Percentiles rank a stretch among this genome's conserved stretches.
phyloP scores from a whole-genome alignment of 2,797 vertebrate genomes.

The Serranus cabrilla region DNA sequence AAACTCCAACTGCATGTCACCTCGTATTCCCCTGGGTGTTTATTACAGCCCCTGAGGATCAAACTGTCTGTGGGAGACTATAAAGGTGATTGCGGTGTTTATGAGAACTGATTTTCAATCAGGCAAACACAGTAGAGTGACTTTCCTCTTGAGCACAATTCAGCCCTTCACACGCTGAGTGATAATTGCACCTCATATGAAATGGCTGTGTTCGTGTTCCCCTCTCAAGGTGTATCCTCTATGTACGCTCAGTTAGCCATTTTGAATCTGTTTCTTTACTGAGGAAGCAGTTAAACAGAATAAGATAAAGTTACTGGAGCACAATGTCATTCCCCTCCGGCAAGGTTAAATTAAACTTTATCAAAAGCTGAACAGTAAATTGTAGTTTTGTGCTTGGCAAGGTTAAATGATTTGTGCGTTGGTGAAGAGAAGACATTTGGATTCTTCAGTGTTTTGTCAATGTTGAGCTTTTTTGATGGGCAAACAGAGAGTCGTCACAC shows the following conservation, averaged over 20 bases:
- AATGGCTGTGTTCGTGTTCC: conserved; percentile 61
- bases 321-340: conserved; percentile 63
- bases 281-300: conserved; percentile 53
- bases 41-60: conserved; percentile 68
- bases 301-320: conserved; percentile 53
- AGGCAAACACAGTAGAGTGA: conserved; percentile 68
- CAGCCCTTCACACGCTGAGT: conserved; percentile 70
- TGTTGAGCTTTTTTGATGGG: conserved; percentile 14
- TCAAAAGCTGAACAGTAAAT: conserved; percentile 64
- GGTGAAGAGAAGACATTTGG: conserved; percentile 22
- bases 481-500: background rate
- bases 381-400: conserved; percentile 54
- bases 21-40: conserved; percentile 56
- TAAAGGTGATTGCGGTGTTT: conserved; percentile 79
- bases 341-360: conserved; percentile 72
- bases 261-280: conserved; percentile 53
- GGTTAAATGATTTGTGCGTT: conserved; percentile 51
- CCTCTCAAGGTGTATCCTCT: conserved; percentile 53
- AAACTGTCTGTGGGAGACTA: conserved; percentile 70
- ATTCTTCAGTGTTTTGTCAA: conserved; percentile 27
- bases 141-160: conserved; percentile 76
- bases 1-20: conserved; percentile 59
- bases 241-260: conserved; percentile 11
- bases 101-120: conserved; percentile 81
- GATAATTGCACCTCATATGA: conserved; percentile 79